Evolutionary conservation across 2,888 invertebrate genomes (phyloP).

Genomic region (Scaptomyza caliginosa): DNA sequence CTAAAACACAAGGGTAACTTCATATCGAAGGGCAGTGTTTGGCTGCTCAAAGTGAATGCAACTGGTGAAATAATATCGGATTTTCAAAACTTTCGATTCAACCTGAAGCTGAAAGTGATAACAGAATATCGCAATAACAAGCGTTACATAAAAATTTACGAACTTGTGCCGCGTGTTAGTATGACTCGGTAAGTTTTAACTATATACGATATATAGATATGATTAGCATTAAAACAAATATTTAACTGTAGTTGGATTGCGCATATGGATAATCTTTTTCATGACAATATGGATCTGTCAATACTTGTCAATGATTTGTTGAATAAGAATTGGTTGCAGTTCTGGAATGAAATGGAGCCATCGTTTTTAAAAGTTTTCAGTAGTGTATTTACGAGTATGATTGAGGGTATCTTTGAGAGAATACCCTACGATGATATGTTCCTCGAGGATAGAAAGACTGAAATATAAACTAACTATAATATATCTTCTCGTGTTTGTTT

Average conservation of each 20-base stretch:
- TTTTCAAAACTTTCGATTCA: conserved; percentile 53
- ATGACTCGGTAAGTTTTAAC: conserved; percentile 43
- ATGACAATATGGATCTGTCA: conserved; percentile 46
- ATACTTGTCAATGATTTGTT: conserved; percentile 35
- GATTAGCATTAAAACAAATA: background rate
- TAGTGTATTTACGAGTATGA: conserved; percentile 25
- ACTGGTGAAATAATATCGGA: conserved; percentile 39
- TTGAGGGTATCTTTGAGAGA: conserved; percentile 32
- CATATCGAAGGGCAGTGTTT: conserved; percentile 26
- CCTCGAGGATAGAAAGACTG: conserved; percentile 28
- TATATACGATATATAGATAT: background rate
- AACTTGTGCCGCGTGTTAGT: conserved; percentile 33
- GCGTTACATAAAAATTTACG: conserved; percentile 46
- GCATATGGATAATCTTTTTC: conserved; percentile 40
- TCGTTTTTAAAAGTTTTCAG: conserved; percentile 27
- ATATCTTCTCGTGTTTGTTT: background rate
- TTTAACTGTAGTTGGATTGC: conserved; percentile 46
- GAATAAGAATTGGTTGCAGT: conserved; percentile 48
- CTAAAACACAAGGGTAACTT: conserved; percentile 38
- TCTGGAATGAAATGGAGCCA: conserved; percentile 60
- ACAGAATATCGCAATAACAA: conserved; percentile 50
- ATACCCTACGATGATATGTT: conserved; percentile 59
- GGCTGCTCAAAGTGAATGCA: conserved; percentile 19
- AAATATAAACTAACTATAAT: conserved; percentile 6
- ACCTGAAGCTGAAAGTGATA: conserved; percentile 43